Conservation (phyloP, 2,797 vertebrate genomes). For the Aselliscus stoliczkanus region DNA sequence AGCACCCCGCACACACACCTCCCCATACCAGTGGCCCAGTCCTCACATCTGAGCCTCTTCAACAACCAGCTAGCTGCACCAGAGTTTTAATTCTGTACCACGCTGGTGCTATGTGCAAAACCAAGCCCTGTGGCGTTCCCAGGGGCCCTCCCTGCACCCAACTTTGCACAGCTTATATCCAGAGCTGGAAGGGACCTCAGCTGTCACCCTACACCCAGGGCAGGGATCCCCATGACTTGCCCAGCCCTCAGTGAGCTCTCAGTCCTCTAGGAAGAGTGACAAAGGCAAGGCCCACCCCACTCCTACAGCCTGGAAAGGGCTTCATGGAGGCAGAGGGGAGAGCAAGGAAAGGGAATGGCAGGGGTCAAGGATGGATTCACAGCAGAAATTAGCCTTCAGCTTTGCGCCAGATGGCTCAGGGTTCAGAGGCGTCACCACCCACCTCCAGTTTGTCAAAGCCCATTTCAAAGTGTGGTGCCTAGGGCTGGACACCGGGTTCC, state of each 20-base stretch:
- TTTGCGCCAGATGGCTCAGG: background rate
- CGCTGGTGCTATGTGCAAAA: background rate
- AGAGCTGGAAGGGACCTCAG: background rate
- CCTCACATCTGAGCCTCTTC: background rate
- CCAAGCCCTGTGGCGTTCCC: background rate
- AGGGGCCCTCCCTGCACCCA: background rate
- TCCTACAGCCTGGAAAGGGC: background rate
- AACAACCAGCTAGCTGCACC: background rate
- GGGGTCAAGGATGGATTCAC: background rate
- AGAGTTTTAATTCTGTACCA: background rate
- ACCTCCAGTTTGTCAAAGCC: background rate
- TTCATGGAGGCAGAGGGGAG: background rate
- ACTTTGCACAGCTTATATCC: no score
- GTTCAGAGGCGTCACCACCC: background rate
- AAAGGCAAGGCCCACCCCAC: fast-evolving
- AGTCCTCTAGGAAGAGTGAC: background rate
- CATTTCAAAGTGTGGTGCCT: background rate
- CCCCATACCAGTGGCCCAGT: background rate
- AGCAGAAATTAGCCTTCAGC: background rate
- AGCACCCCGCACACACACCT: background rate
- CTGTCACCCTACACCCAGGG: background rate
- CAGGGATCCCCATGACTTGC: background rate
- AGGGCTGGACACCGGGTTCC: background rate
- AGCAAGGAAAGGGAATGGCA: fast-evolving
- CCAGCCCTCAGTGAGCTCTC: background rate